phyloP scores from a whole-genome alignment of 1,140 invertebrate species.

The Maconellicoccus hirsutus region DNA sequence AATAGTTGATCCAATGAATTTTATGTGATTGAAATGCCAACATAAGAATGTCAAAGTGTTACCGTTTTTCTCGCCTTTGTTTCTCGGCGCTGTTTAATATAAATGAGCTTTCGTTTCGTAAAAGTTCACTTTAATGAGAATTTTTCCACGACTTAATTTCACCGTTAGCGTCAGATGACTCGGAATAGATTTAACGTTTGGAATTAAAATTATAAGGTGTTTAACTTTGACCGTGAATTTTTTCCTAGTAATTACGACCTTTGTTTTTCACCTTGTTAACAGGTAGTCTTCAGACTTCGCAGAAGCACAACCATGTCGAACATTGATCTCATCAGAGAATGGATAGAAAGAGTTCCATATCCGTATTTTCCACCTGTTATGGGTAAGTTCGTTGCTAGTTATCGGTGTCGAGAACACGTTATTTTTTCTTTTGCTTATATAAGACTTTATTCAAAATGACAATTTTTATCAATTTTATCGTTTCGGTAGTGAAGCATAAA shows the following conservation, averaged over 20 bases:
- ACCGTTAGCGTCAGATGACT: too few relatives aligned
- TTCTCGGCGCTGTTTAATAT: neutral
- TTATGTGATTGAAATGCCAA: neutral
- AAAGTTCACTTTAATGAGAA: neutral
- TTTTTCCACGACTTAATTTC: too few relatives aligned
- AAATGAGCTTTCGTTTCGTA: neutral
- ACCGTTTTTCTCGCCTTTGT: neutral
- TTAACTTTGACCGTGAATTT: too few relatives aligned
- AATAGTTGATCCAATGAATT: neutral
- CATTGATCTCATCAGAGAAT: constrained; percentile 1
- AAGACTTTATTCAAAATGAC: too few relatives aligned
- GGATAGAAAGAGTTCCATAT: neutral
- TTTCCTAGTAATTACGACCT: neutral
- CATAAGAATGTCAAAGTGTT: neutral
- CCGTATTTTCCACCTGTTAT: neutral
- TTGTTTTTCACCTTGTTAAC: neutral
- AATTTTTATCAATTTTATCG: too few relatives aligned
- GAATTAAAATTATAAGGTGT: too few relatives aligned
- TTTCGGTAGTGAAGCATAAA: too few relatives aligned
- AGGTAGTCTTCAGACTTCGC: neutral
- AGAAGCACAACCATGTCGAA: constrained; percentile 6
- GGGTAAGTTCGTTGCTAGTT: neutral
- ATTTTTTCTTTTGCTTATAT: too few relatives aligned
- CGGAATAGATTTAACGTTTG: too few relatives aligned
- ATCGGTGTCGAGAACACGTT: too few relatives aligned